A percentile compares a stretch with the other conserved stretches of the same genome.
phyloP scores from a whole-genome alignment of 2,888 invertebrate genomes.

The Pycnomerus fuliginosus region DNA sequence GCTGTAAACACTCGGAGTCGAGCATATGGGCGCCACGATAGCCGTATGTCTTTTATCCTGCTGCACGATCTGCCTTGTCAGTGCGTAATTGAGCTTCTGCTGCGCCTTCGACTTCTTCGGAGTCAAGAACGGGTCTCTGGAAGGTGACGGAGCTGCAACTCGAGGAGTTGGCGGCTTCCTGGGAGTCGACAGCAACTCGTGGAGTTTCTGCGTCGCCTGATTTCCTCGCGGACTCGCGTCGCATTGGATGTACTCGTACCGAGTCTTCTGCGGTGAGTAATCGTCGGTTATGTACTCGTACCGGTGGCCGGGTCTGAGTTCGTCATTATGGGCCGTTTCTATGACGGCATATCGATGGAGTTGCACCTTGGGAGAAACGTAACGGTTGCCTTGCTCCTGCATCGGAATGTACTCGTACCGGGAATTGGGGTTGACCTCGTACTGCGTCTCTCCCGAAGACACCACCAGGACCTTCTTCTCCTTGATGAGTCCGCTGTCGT shows the following conservation, averaged over 20 bases:
- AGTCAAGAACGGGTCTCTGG: constrained; percentile 46
- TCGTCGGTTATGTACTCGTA: constrained; percentile 41
- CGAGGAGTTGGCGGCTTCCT: constrained; percentile 55
- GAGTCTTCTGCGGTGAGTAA: constrained; percentile 15
- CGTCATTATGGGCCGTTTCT: constrained; percentile 62
- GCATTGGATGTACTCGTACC: constrained; percentile 41
- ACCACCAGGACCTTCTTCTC: constrained; percentile 49
- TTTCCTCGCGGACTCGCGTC: constrained; percentile 51
- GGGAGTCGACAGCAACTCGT: constrained; percentile 73
- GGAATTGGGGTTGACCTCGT: constrained; percentile 43
- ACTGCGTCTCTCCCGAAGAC: constrained; percentile 45
- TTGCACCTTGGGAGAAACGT: constrained; percentile 54
- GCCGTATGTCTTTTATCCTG: constrained; percentile 38
- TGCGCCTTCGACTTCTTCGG: constrained; percentile 56
- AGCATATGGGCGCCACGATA: constrained; percentile 51
- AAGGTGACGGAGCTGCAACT: constrained; percentile 54
- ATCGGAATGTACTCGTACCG: constrained; percentile 61
- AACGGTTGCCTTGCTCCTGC: constrained; percentile 44
- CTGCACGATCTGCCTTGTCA: constrained; percentile 36
- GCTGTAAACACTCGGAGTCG: constrained; percentile 56
- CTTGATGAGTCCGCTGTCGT: constrained; percentile 46
- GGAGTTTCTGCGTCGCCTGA: constrained; percentile 73
- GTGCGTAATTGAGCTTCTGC: constrained; percentile 59
- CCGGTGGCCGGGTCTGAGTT: constrained; percentile 31
- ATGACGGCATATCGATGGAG: constrained; percentile 63